Conservation (phyloP, 1,140 invertebrate genomes). For the Himalopsyche phryganea region DNA sequence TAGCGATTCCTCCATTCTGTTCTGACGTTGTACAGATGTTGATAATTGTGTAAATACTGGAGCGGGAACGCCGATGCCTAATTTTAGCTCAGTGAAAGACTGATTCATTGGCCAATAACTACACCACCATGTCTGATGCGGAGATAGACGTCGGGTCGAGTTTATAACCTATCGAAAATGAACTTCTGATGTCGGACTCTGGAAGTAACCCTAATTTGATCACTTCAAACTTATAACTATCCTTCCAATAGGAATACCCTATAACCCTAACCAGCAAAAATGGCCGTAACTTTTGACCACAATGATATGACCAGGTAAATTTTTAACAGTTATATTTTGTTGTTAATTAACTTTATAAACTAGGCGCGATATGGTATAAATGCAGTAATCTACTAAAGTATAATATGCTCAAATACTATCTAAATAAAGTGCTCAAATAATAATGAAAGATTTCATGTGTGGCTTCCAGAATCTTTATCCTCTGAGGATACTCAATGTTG, state of each 20-base stretch:
- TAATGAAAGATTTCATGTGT: too few relatives aligned
- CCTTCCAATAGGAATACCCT: too few relatives aligned
- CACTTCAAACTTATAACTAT: too few relatives aligned
- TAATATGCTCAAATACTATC: too few relatives aligned
- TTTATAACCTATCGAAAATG: slow-evolving; percentile 14
- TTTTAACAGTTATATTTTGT: slow-evolving; percentile 1
- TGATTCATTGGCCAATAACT: slow-evolving; percentile 15
- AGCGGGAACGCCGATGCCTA: slow-evolving; percentile 1
- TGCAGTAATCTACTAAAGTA: too few relatives aligned
- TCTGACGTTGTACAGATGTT: slow-evolving; percentile 24
- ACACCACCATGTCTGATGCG: slow-evolving; percentile 9
- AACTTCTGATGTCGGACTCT: slow-evolving; percentile 1
- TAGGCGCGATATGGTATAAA: too few relatives aligned
- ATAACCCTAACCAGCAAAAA: slow-evolving; percentile 43
- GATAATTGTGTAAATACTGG: slow-evolving; percentile 25
- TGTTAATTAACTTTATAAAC: background rate
- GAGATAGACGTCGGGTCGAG: background rate
- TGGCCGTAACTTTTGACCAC: slow-evolving; percentile 68
- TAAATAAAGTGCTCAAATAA: too few relatives aligned
- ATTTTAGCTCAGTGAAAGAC: slow-evolving; percentile 10
- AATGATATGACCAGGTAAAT: slow-evolving; percentile 66
- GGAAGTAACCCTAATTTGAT: too few relatives aligned
- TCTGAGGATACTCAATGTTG: too few relatives aligned
- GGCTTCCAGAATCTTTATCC: too few relatives aligned
- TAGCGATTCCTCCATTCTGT: background rate